These are phyloP conservation scores for Laticauda colubrina DNA, from an alignment of 2,113 vertebrate species.

Conservation along the genomic window DNA sequence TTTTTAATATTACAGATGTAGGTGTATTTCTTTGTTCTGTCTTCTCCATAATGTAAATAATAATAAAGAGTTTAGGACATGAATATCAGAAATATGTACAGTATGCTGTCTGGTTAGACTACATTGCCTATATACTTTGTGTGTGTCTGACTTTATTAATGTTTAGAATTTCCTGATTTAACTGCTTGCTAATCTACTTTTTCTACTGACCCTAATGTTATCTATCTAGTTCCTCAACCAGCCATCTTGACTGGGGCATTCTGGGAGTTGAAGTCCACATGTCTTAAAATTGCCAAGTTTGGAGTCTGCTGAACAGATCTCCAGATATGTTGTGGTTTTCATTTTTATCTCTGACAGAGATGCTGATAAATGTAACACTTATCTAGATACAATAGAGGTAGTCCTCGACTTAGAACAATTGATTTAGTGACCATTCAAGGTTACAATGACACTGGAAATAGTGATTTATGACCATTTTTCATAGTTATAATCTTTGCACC, in stretches of 20 bases:
- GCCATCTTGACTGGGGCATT: background rate
- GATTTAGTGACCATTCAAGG: too few species aligned
- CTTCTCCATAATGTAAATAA: slow-evolving; percentile 70
- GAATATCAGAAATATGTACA: slow-evolving; percentile 76
- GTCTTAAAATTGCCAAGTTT: background rate
- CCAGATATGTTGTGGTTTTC: background rate
- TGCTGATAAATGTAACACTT: background rate
- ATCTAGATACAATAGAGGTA: background rate
- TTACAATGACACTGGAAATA: too few species aligned
- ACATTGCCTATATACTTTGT: slow-evolving; percentile 68
- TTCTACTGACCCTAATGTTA: slow-evolving; percentile 17
- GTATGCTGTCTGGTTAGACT: slow-evolving; percentile 76
- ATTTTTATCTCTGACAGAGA: background rate
- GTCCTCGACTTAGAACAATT: too few species aligned
- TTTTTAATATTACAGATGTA: slow-evolving; percentile 57
- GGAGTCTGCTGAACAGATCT: background rate
- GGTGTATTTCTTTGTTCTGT: slow-evolving; percentile 77
- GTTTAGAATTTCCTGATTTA: slow-evolving; percentile 55
- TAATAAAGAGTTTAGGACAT: slow-evolving; percentile 73
- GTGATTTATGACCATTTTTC: too few species aligned
- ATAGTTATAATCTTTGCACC: too few species aligned
- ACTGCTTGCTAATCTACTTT: slow-evolving; percentile 52
- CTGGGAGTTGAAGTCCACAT: background rate
- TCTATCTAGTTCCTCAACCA: slow-evolving; percentile 26
- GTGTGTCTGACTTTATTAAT: slow-evolving; percentile 64